A percentile compares a stretch with the other conserved stretches of the same genome.
Evolutionary conservation across 1,140 invertebrate genomes (phyloP).

Genomic region (Plodia interpunctella): DNA sequence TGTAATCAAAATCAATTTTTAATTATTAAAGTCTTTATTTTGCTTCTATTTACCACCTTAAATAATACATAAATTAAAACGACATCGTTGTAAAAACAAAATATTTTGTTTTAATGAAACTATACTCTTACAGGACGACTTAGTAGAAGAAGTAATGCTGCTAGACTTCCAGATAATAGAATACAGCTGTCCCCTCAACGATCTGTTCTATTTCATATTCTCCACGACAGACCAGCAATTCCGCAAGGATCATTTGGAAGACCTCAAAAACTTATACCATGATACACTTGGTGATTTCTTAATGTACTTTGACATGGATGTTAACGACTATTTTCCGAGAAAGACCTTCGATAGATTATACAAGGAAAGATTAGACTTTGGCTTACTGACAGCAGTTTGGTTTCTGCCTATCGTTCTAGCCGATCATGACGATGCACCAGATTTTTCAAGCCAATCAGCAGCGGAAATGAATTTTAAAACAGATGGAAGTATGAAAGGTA

Average conservation of each 20-base stretch:
- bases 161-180: constrained; percentile 43
- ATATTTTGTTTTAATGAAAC: neutral
- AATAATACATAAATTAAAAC: too few relatives aligned
- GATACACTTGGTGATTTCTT: constrained; percentile 29
- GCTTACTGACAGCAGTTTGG: constrained; percentile 20
- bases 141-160: constrained; percentile 26
- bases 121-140: constrained; percentile 40
- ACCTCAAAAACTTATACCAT: constrained; percentile 40
- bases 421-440: constrained; percentile 24
- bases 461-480: constrained; percentile 14
- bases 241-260: constrained; percentile 28
- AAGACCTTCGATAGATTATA: constrained; percentile 32
- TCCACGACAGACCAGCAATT: constrained; percentile 30
- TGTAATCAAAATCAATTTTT: too few relatives aligned
- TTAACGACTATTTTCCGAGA: constrained; percentile 26
- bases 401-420: constrained; percentile 24
- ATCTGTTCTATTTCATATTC: constrained; percentile 43
- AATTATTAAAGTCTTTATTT: too few relatives aligned
- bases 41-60: too few relatives aligned
- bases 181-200: constrained; percentile 39
- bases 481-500: constrained; percentile 19
- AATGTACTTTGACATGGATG: constrained; percentile 33
- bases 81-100: too few relatives aligned
- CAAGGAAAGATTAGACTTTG: constrained; percentile 26
- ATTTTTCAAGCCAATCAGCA: constrained; percentile 18